Evolutionary conservation across 2,797 vertebrate species (phyloP), one percentile per base, ranked within the genome.

Genomic region (Phataginus tetradactyla): DNA sequence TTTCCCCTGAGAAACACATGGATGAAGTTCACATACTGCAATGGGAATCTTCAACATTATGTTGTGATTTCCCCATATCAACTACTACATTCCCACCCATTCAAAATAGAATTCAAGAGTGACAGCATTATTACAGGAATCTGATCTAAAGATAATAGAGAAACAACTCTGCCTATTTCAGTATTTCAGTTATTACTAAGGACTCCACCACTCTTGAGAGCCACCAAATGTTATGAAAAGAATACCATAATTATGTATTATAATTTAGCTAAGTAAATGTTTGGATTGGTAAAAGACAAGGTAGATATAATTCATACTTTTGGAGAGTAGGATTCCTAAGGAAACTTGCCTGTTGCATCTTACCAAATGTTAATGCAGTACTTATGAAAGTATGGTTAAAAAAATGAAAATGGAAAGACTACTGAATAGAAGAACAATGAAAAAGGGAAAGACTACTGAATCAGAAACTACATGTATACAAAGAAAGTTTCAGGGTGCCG

Each of bases 341-440:
- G 55, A 94, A 94, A 90, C 14, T n/a, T 64, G 17, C 4, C 45
- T 14, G 74, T 0, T 77, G 9, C n/a, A 78, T 83, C 85, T 69
- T 77, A 29, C 37, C 51, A 92, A 91, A 88, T 39, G 20, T 49
- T 88, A 42, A 49, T 20, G 81, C 0, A 85, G 3, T 72, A 91
- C 37, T 91, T 90, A 83, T 61, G 85, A 37, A 95, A 64, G 29
- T 77, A 93, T 18, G 23, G 18, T 37, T 69, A 59, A 90, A 81
- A 84, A 77, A 71, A 77, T 71, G 10, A 53, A 95, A 93, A 55
- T 45, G 10, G 78, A 93, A 64, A 11, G 7, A 83, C 27, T 71
- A 25, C 14, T 84, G 3, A 86, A 55, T 89, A 11, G 45, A 45
- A 45, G 45, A 11, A 45, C 45, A 45, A 61, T 5, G 93, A 91